Base-by-base conservation (phyloP, 2,797 vertebrate genomes). In the Salmo trutta region DNA sequence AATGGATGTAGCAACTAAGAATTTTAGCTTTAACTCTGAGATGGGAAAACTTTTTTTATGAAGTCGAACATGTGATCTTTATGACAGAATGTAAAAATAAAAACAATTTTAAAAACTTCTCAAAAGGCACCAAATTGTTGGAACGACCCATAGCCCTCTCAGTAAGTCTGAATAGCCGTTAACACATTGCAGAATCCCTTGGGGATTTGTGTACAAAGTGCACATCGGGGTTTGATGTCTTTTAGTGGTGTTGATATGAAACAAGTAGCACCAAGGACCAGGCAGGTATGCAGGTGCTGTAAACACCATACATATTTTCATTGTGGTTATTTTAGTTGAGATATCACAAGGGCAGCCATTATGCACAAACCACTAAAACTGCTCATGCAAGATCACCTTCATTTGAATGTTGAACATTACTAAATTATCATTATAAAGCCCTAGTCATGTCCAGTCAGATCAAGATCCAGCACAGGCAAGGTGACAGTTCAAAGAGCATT, bases 211-310 rank as follows among this genome's bases (percentile, higher is more conserved):
- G 74, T 81, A 89, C 41, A 47, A 89, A 88, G 91, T 90, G 88
- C 90, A 88, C 85, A 85, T 86, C 83, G 86, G 87, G 78, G 80
- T 85, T 83, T 27, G 33, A 74, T 81, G 54, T 62, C 71, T 81
- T 85, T 85, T 88, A 92, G 91, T 90, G 89, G 91, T 87, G 89
- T 90, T 62, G 88, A 90, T 76, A 84, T 87, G 79, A 81, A 65
- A 79, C 74, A 83, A 78, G 54, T 68, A 90, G 88, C 91, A 91
- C 88, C 87, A 85, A 81, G 21, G 59, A 85, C 85, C 73, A 81
- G 80, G 77, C 29, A 19, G 90, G 90, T 31, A 10, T 24, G 33
- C 24, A 27, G 52, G 29, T 29, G 29, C 59, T n/a, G 56, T 21
- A 53, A 53, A 21, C 5, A 36, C 33, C 24, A 10, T 16, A 29